Evolutionary conservation across 1,140 invertebrate genomes (phyloP).

Genomic region (Adoxophyes honmai): DNA sequence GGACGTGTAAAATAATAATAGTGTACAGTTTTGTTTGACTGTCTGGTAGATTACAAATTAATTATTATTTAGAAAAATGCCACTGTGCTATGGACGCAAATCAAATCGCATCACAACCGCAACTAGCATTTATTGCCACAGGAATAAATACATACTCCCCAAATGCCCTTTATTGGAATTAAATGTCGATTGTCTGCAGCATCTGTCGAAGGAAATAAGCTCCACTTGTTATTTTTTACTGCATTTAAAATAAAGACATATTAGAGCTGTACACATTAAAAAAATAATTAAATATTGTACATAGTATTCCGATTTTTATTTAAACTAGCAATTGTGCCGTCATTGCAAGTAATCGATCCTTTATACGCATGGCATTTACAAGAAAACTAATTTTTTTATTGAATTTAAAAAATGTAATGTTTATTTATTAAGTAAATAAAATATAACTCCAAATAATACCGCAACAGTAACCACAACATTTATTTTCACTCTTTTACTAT

Average conservation of each 20-base stretch:
- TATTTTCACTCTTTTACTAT: no score
- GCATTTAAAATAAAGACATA: not conserved
- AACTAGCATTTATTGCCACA: conserved; percentile 44
- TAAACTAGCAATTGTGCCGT: no score
- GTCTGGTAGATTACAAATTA: conserved; percentile 6
- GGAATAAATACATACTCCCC: not conserved
- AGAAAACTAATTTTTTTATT: no score
- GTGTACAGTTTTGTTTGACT: not conserved
- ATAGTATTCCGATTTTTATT: no score
- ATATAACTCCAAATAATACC: no score
- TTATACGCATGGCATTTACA: no score
- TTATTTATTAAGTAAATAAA: no score
- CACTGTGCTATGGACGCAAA: conserved; percentile 54
- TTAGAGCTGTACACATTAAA: not conserved
- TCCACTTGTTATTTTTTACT: not conserved
- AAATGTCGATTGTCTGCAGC: not conserved
- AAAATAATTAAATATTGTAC: no score
- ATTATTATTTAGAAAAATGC: conserved; percentile 36
- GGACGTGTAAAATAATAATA: not conserved
- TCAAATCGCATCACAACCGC: conserved; percentile 39
- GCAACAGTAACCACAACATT: no score
- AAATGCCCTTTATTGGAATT: not conserved
- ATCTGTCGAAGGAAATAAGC: no score
- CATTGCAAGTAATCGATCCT: no score
- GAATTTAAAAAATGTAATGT: no score